phyloP scores from a whole-genome alignment of 2,888 invertebrate species.

The Chymomyza caudatula region DNA sequence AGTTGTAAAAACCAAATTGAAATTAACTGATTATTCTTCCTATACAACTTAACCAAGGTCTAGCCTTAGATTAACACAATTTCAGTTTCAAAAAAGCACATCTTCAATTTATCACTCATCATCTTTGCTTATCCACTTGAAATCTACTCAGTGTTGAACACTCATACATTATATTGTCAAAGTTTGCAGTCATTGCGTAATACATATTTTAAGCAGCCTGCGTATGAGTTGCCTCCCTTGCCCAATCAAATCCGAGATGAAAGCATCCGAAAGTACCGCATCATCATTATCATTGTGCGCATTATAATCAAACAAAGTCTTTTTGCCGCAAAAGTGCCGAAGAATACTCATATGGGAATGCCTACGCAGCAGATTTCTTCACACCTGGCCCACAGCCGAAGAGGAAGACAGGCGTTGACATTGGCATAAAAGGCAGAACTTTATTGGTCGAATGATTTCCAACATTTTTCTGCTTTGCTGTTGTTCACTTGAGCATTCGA shows the following conservation, averaged over 20 bases:
- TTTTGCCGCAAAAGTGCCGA: slow-evolving; percentile 28
- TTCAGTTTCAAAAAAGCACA: neutral
- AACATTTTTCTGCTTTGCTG: neutral
- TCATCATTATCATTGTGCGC: slow-evolving; percentile 23
- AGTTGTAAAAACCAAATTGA: too few relatives aligned
- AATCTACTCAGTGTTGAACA: neutral
- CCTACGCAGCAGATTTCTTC: slow-evolving; percentile 45
- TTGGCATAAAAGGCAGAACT: slow-evolving; percentile 20
- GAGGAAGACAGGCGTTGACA: neutral
- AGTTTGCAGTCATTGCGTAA: neutral
- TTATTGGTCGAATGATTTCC: slow-evolving; percentile 48
- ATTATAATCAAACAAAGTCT: slow-evolving; percentile 38
- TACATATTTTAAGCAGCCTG: neutral
- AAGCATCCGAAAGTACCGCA: slow-evolving; percentile 33
- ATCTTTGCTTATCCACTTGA: neutral
- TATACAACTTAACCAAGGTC: neutral
- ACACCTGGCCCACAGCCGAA: slow-evolving; percentile 1
- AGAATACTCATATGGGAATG: slow-evolving; percentile 38
- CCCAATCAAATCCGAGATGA: slow-evolving; percentile 32
- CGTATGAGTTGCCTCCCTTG: neutral
- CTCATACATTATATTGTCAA: neutral
- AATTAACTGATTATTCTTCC: too few relatives aligned
- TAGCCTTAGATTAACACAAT: neutral
- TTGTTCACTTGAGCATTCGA: slow-evolving; percentile 28
- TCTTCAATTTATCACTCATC: neutral